phyloP scores from a whole-genome alignment of 2,888 invertebrate genomes.

The Junonia oenone region DNA sequence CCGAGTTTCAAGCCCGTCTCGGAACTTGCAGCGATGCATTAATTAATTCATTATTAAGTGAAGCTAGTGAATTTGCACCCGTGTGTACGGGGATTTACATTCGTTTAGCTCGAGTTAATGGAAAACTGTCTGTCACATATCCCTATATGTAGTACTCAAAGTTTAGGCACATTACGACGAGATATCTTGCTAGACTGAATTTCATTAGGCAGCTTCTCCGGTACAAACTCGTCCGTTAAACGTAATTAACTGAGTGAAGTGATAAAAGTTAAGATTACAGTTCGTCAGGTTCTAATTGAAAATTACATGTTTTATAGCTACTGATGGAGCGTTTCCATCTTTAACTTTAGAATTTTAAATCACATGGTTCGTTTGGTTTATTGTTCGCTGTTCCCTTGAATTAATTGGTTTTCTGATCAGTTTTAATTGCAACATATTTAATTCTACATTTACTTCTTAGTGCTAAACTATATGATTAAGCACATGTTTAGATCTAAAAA shows the following conservation, averaged over 20 bases:
- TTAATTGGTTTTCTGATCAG: neutral
- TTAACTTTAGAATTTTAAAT: neutral
- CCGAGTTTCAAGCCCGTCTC: slow-evolving; percentile 32
- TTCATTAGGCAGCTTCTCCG: slow-evolving; percentile 21
- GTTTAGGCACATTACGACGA: slow-evolving; percentile 18
- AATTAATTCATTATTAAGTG: slow-evolving; percentile 65
- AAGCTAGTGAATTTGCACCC: slow-evolving; percentile 21
- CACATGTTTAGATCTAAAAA: no score
- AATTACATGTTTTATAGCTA: neutral
- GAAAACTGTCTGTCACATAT: slow-evolving; percentile 29
- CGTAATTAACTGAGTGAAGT: slow-evolving; percentile 17
- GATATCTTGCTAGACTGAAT: slow-evolving; percentile 26
- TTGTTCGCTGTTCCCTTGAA: neutral
- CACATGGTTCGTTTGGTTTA: neutral
- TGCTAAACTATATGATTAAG: no score
- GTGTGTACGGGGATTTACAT: slow-evolving; percentile 33
- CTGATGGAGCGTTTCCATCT: neutral
- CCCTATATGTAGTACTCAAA: slow-evolving; percentile 17
- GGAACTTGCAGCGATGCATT: slow-evolving; percentile 53
- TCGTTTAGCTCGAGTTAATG: slow-evolving; percentile 33
- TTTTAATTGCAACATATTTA: no score
- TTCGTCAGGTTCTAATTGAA: slow-evolving; percentile 9
- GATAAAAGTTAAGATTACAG: slow-evolving; percentile 22
- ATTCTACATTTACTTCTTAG: no score
- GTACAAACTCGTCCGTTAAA: slow-evolving; percentile 18